A percentile compares a stretch with the other conserved stretches of the same genome.
Evolutionary conservation across 2,797 vertebrate species (phyloP).

Genomic region (Spea hammondii): DNA sequence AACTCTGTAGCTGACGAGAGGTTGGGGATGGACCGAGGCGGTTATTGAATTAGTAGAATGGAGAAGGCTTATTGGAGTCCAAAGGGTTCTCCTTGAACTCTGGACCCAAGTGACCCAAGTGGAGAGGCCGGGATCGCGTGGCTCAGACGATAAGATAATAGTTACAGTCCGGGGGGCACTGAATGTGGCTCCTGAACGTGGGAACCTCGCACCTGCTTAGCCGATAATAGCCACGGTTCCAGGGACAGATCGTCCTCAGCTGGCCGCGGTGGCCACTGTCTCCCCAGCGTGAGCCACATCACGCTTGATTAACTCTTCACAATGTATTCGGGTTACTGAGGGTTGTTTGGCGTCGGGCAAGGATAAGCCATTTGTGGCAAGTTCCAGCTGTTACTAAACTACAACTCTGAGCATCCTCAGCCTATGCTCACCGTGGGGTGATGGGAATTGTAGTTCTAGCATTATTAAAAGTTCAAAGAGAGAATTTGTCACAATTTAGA

Average conservation of each 20-base stretch:
- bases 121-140: too few species aligned
- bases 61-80: too few species aligned
- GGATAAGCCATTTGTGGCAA: not conserved
- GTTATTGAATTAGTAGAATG: too few species aligned
- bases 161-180: too few species aligned
- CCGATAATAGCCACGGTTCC: not conserved
- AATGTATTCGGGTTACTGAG: not conserved
- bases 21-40: too few species aligned
- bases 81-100: too few species aligned
- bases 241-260: not conserved
- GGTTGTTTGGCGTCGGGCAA: not conserved
- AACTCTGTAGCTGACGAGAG: too few species aligned
- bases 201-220: conserved; percentile 12
- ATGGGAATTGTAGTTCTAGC: too few species aligned
- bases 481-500: too few species aligned
- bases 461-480: too few species aligned
- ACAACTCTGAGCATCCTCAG: not conserved
- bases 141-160: too few species aligned
- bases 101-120: too few species aligned
- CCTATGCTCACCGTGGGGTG: not conserved
- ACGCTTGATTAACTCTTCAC: not conserved
- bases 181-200: not conserved
- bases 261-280: not conserved
- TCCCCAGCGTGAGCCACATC: not conserved
- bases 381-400: not conserved